Base-by-base conservation (phyloP, 2,888 invertebrate species). In the Chaitophorus viminalis region DNA sequence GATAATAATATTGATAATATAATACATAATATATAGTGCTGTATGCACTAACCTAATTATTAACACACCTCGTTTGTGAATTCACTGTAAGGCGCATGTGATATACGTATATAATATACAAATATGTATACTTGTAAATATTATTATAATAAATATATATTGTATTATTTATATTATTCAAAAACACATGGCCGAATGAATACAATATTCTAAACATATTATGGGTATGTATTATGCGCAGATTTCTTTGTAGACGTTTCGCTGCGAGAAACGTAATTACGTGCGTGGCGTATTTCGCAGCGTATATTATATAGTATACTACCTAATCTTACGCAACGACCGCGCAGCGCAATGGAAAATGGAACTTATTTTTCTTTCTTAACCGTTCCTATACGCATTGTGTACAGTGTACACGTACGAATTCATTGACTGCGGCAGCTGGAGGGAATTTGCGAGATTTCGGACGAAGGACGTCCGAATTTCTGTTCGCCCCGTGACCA, bases 401-500 rank as follows among this genome's bases (percentile, higher is more conserved):
- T n/a, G n/a, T n/a, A n/a, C n/a, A n/a, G 31, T 6, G 70, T 31
- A 6, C 8, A 21, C 8, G n/a, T 54, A 77, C 54, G 18, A 52
- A 77, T 77, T 29, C n/a, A 17, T 75, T 46, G 75, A 46, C 14
- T 18, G 54, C 52, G 9, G 36, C 11, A n/a, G 18, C 77, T 3
- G 21, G 54, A 31, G 52, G 31, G 39, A 46, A 17, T 46, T 75
- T n/a, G n/a, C n/a, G 39, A 75, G n/a, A 75, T 75, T 75, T 75
- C 46, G n/a, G n/a, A 11, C 17, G 75, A 75, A 75, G 75, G 75
- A 75, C 75, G 29, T 17, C 70, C 29, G 70, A 70, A 70, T 70
- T 70, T 70, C 31, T 6, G 31, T 29, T 60, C 3, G 6, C 60
- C 17, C 70, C 4, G 14, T 70, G 46, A 46, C 70, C 68, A 11